Conservation (phyloP, 2,797 vertebrate species). For the Pipistrellus pygmaeus region DNA sequence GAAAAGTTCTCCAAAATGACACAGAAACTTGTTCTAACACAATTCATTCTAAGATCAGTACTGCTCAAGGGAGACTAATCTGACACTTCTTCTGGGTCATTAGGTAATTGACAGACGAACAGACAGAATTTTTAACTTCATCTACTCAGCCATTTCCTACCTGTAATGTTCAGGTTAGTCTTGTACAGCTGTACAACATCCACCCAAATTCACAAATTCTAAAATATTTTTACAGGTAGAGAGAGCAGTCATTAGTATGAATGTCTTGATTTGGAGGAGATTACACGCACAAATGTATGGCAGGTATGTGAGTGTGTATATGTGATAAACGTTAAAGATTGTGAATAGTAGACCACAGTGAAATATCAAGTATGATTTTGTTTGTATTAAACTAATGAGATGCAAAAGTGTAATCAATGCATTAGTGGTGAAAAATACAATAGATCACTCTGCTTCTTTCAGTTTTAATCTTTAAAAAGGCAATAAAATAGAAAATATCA, state of each 20-base stretch:
- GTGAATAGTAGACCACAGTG: constrained; percentile 20
- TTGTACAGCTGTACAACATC: constrained; percentile 30
- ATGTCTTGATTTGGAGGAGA: background rate
- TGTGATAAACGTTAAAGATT: constrained; percentile 24
- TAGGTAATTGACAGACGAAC: constrained; percentile 11
- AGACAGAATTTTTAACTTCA: constrained; percentile 35
- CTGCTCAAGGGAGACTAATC: background rate
- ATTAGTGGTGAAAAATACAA: constrained; percentile 35
- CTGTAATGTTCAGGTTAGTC: background rate
- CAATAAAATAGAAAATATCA: constrained; percentile 41
- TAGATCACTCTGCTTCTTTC: constrained; percentile 26
- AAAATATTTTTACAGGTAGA: constrained; percentile 26
- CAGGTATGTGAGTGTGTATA: background rate
- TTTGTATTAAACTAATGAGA: constrained; percentile 49
- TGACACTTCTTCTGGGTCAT: background rate
- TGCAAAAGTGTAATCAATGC: constrained; percentile 36
- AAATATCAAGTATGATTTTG: constrained; percentile 47
- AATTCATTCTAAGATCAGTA: background rate
- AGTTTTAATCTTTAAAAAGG: background rate
- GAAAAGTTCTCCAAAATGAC: background rate
- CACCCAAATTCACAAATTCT: background rate
- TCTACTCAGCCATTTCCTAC: background rate
- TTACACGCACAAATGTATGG: constrained; percentile 34
- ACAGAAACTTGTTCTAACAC: background rate
- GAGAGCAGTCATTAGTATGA: background rate